Percentiles rank a stretch among this genome's conserved stretches.
phyloP scores from a whole-genome alignment of 2,888 invertebrate species.

The Noctua comes region DNA sequence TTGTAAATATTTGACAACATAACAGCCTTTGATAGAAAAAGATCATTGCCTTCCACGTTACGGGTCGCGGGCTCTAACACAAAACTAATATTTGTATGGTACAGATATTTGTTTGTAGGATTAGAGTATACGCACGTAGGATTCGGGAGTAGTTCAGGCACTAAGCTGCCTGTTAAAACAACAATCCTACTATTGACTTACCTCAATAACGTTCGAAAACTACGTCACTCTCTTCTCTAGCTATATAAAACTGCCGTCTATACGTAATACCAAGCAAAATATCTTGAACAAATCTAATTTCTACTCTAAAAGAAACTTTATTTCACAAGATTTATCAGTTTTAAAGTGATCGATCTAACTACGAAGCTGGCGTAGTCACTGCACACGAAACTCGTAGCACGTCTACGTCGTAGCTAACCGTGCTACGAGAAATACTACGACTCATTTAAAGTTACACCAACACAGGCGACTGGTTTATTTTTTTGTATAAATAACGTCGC shows the following conservation, averaged over 20 bases:
- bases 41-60: not conserved
- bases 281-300: constrained; percentile 28
- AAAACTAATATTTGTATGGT: constrained; percentile 26
- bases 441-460: constrained; percentile 52
- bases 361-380: constrained; percentile 47
- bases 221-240: not conserved
- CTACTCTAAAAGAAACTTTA: constrained; percentile 38
- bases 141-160: not conserved
- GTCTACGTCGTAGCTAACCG: constrained; percentile 53
- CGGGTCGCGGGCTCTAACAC: not conserved
- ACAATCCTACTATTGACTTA: not conserved
- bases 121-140: constrained; percentile 7
- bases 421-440: constrained; percentile 54
- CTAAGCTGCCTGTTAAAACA: not conserved
- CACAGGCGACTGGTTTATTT: constrained; percentile 44
- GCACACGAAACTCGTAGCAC: constrained; percentile 52
- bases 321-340: constrained; percentile 51
- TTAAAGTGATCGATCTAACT: constrained; percentile 57
- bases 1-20: constrained; percentile 17
- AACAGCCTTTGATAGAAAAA: constrained; percentile 16
- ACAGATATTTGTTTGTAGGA: constrained; percentile 4
- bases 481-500: constrained; percentile 38
- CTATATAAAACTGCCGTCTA: not conserved
- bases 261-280: not conserved
- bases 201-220: not conserved